Evolutionary conservation across 2,797 vertebrate genomes (phyloP).

Genomic region (Bucorvus abyssinicus): DNA sequence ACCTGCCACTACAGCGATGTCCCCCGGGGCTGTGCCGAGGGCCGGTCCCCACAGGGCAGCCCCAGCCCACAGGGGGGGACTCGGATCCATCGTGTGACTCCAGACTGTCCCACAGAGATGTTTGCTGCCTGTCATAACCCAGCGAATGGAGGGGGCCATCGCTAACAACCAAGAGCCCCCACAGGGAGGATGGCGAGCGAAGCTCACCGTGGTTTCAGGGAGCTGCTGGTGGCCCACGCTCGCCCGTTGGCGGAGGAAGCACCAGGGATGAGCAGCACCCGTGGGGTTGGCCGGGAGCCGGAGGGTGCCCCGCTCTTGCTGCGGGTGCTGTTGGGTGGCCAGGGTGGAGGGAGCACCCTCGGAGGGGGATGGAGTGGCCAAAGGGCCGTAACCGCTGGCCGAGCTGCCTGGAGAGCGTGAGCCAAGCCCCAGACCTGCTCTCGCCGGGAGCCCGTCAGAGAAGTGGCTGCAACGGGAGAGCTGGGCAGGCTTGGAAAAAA

Average conservation of each 20-base stretch:
- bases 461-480: neutral
- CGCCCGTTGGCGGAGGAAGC: neutral
- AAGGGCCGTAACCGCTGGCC: accelerated
- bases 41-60: neutral
- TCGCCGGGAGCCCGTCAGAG: neutral
- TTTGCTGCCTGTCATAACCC: neutral
- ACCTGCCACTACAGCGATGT: accelerated
- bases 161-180: neutral
- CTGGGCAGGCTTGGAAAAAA: neutral
- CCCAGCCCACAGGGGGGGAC: neutral
- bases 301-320: neutral
- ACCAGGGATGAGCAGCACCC: neutral
- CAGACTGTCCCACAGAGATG: accelerated
- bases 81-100: accelerated
- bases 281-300: neutral
- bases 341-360: neutral
- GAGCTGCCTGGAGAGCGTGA: neutral
- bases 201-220: neutral
- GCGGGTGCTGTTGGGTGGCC: neutral
- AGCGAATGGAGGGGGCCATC: neutral
- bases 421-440: neutral
- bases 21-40: neutral
- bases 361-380: accelerated
- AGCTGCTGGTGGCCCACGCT: accelerated
- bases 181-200: neutral